Percentiles rank a stretch among this genome's conserved stretches.
These are phyloP conservation scores for Copsychus sechellarum DNA, from an alignment of 2,113 vertebrate species.

Conservation along the genomic window DNA sequence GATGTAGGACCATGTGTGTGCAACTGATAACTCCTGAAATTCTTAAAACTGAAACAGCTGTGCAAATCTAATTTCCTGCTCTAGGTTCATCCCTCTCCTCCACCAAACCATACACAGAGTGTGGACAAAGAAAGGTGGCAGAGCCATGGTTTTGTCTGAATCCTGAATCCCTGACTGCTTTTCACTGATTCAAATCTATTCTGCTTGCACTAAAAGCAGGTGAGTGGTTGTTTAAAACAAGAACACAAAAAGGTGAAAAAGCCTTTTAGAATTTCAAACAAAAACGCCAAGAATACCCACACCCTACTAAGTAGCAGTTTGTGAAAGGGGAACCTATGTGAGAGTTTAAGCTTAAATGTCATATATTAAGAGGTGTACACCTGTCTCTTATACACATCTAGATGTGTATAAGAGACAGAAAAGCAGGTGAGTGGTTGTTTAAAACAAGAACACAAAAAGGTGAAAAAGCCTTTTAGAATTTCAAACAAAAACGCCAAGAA, in stretches of 20 bases:
- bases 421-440: background rate
- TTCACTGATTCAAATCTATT: background rate
- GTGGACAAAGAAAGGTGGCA: background rate
- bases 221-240: background rate
- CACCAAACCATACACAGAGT: background rate
- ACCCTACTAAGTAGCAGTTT: background rate
- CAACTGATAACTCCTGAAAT: conserved; percentile 23
- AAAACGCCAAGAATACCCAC: background rate
- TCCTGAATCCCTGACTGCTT: background rate
- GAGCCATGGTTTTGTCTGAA: background rate
- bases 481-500: background rate
- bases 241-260: background rate
- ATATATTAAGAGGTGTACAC: background rate
- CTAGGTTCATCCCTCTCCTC: background rate
- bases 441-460: background rate
- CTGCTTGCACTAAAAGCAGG: background rate
- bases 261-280: background rate
- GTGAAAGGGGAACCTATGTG: background rate
- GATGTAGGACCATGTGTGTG: background rate
- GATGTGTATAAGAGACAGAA: too few relatives aligned
- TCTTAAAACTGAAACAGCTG: conserved; percentile 9
- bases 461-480: background rate
- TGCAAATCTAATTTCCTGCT: background rate
- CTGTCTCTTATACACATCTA: too few relatives aligned
- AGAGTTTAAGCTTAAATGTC: background rate